Conservation (phyloP, 2,113 vertebrate genomes). For the Falco punctatus region DNA sequence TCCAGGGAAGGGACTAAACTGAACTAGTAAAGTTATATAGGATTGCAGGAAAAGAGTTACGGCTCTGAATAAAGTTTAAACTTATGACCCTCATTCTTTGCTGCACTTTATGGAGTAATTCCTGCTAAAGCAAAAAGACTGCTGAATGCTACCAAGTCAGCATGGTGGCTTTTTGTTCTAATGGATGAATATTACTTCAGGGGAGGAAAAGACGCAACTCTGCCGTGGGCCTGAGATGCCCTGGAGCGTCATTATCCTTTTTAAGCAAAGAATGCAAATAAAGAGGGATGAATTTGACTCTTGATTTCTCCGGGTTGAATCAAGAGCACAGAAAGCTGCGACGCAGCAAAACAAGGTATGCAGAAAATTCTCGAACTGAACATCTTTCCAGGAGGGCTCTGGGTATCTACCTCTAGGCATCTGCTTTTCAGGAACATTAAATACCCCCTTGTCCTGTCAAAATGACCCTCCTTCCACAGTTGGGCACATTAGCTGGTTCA, state of each 20-base stretch:
- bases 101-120: neutral
- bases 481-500: neutral
- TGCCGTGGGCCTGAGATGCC: neutral
- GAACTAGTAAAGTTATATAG: neutral
- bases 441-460: neutral
- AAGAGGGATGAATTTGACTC: neutral
- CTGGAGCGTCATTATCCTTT: neutral
- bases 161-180: neutral
- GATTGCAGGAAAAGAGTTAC: neutral
- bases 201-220: neutral
- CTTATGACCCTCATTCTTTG: neutral
- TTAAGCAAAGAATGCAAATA: neutral
- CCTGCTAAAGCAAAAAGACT: neutral
- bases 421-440: neutral
- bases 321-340: neutral
- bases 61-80: neutral
- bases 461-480: neutral
- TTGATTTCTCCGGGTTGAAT: neutral
- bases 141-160: neutral
- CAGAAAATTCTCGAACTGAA: neutral
- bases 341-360: fast-evolving
- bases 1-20: neutral
- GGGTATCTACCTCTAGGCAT: too few relatives aligned
- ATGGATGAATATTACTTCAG: neutral
- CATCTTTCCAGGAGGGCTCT: neutral